Conservation (phyloP, 2,888 invertebrate species). For the Hirtodrosophila histrioides region DNA sequence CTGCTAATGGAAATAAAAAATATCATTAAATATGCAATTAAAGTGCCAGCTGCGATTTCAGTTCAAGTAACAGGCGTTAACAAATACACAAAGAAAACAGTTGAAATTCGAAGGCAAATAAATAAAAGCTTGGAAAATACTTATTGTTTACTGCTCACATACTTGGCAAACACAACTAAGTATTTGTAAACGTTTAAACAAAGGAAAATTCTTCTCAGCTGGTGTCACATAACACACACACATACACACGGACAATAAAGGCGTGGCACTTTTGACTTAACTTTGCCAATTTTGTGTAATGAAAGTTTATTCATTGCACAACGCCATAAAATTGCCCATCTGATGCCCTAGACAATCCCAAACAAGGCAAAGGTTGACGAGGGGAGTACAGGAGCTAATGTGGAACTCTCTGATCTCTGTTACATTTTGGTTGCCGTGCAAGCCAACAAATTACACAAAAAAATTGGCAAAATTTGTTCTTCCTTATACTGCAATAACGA, state of each 20-base stretch:
- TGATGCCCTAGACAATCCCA: conserved; percentile 45
- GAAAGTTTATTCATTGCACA: conserved; percentile 61
- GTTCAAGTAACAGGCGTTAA: conserved; percentile 19
- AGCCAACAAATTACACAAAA: conserved; percentile 56
- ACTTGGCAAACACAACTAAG: conserved; percentile 26
- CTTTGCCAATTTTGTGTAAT: conserved; percentile 41
- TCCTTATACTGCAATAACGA: conserved; percentile 33
- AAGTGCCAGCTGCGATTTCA: conserved; percentile 13
- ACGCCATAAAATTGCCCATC: conserved; percentile 56
- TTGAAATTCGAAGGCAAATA: conserved; percentile 2
- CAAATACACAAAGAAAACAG: conserved; percentile 11
- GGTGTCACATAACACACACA: conserved; percentile 18
- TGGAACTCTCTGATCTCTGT: conserved; percentile 19
- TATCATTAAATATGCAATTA: conserved; percentile 49
- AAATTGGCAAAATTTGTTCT: conserved; percentile 35
- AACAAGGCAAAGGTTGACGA: conserved; percentile 18
- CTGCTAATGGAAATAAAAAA: conserved; percentile 28
- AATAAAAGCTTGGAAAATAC: conserved; percentile 24
- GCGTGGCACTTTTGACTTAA: conserved; percentile 40
- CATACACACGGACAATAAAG: conserved; percentile 1
- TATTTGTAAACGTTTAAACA: conserved; percentile 36
- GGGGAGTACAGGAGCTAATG: neutral
- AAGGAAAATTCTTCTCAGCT: conserved; percentile 25
- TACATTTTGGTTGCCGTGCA: conserved; percentile 24
- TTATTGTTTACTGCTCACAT: conserved; percentile 8